Percentiles rank a stretch among this genome's conserved stretches.
Conservation (phyloP, 2,888 invertebrate genomes). For the Koerneria pararmatus region DNA sequence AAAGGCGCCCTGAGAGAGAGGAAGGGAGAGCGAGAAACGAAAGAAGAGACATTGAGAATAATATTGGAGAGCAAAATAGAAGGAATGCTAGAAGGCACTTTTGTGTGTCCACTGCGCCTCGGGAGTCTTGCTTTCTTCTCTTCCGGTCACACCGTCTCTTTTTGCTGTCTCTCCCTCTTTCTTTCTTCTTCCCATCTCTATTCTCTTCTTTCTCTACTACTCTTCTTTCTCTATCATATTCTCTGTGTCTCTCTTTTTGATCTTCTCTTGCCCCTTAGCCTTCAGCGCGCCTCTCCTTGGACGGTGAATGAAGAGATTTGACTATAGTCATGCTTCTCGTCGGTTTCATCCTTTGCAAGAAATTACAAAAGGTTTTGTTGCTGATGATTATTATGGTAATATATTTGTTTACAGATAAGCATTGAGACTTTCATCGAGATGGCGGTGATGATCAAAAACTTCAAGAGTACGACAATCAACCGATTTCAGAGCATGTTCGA, state of each 20-base stretch:
- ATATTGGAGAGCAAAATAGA: background rate
- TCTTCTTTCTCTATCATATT: background rate
- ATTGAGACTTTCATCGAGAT: conserved; percentile 44
- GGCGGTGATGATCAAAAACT: conserved; percentile 50
- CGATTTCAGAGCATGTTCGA: conserved; percentile 47
- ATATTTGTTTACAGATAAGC: conserved; percentile 30
- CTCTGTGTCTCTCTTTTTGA: background rate
- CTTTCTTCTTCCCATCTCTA: background rate
- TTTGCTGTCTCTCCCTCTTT: background rate
- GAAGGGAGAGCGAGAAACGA: background rate
- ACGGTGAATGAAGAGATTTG: too few relatives aligned
- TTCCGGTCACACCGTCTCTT: background rate
- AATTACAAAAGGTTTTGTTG: background rate
- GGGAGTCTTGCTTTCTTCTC: background rate
- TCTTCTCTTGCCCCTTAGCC: background rate
- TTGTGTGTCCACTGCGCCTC: background rate
- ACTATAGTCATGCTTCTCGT: too few relatives aligned
- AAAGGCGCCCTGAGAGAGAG: too few relatives aligned
- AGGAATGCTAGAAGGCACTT: background rate
- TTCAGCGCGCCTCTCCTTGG: too few relatives aligned
- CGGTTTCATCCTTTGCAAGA: too few relatives aligned
- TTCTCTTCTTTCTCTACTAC: background rate
- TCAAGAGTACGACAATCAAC: conserved; percentile 49
- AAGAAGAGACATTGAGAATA: background rate
- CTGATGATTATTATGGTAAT: background rate